phyloP scores from a whole-genome alignment of 1,140 invertebrate genomes.

The Oppia nitens region DNA sequence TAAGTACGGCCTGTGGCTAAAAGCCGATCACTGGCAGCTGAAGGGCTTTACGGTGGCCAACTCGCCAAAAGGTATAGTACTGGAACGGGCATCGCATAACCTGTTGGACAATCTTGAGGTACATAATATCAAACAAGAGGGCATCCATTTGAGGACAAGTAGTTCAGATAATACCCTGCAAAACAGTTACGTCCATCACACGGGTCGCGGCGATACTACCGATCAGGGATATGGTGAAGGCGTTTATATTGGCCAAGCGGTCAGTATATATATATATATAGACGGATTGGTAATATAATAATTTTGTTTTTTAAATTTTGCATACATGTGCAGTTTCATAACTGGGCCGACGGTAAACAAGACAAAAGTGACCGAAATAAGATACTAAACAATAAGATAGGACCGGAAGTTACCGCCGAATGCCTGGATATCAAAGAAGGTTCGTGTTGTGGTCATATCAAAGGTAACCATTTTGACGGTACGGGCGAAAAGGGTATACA shows the following conservation, averaged over 20 bases:
- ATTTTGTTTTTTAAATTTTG: background rate
- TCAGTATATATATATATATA: background rate
- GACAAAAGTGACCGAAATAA: background rate
- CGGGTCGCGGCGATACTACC: background rate
- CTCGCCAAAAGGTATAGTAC: background rate
- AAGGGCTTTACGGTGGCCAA: constrained; percentile 7
- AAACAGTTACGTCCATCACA: background rate
- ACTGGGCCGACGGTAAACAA: background rate
- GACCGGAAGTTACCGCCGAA: constrained; percentile 2
- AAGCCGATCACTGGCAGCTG: background rate
- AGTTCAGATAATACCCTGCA: background rate
- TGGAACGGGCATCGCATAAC: background rate
- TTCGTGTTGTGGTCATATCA: constrained; percentile 1
- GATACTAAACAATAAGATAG: constrained; percentile 4
- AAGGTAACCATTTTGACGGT: constrained; percentile 2
- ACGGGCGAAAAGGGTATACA: background rate
- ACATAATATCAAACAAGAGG: background rate
- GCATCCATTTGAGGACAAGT: background rate
- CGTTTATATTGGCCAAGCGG: constrained; percentile 3
- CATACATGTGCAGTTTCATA: background rate
- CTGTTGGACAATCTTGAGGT: background rate
- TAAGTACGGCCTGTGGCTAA: background rate
- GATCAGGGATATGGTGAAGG: background rate
- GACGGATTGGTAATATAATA: background rate
- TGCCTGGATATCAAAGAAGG: constrained; percentile 3